Conservation (phyloP, 2,113 vertebrate genomes). For the Arvicanthis niloticus region DNA sequence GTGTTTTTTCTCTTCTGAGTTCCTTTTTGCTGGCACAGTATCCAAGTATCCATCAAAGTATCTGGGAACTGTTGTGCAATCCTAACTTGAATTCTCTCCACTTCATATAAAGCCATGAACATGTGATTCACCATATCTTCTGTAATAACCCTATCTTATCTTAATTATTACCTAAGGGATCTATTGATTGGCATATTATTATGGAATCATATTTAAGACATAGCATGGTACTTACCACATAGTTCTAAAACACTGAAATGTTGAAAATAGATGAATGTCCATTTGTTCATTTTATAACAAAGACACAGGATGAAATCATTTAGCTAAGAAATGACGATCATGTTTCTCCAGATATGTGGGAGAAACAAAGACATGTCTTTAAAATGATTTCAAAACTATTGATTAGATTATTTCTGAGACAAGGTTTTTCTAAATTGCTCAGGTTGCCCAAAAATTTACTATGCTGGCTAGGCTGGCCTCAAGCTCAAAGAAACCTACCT, state of each 20-base stretch:
- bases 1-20: not conserved
- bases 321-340: not conserved
- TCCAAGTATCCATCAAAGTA: not conserved
- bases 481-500: not conserved
- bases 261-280: not conserved
- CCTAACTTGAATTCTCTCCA: not conserved
- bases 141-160: not conserved
- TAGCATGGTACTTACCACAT: not conserved
- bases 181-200: not conserved
- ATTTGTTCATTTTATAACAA: not conserved
- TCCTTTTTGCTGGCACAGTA: not conserved
- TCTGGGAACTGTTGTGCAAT: not conserved
- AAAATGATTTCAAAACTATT: not conserved
- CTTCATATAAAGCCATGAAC: not conserved
- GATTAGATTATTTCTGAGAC: not conserved
- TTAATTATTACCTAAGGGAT: not conserved
- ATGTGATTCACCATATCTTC: no score
- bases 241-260: not conserved
- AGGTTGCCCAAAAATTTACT: not conserved
- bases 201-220: not conserved
- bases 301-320: not conserved
- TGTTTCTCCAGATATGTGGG: not conserved
- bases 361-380: not conserved
- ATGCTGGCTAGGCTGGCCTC: not conserved
- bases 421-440: not conserved